Percentiles rank a stretch among this genome's conserved stretches.
Conservation (phyloP, 2,888 invertebrate genomes). For the Helobdella robusta region DNA sequence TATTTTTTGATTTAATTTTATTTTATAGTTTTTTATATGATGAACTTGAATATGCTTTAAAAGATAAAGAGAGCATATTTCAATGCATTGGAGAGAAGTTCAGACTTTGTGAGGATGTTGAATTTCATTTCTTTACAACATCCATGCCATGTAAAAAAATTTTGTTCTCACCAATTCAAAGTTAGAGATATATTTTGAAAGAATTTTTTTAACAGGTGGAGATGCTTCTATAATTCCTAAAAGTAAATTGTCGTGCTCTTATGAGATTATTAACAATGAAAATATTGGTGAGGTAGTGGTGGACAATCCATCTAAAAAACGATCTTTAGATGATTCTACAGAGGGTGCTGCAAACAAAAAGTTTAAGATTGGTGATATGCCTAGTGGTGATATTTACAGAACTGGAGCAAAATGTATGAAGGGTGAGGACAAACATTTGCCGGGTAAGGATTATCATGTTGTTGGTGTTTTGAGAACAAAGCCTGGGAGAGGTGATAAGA, state of each 20-base stretch:
- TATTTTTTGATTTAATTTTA: neutral
- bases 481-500: constrained; percentile 79
- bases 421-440: constrained; percentile 55
- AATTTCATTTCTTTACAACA: constrained; percentile 75
- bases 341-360: neutral
- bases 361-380: neutral
- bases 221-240: constrained; percentile 33
- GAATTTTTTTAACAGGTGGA: constrained; percentile 19
- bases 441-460: constrained; percentile 59
- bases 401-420: constrained; percentile 81
- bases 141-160: constrained; percentile 65
- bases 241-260: neutral
- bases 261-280: too few species aligned
- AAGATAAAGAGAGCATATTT: neutral
- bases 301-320: neutral
- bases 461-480: constrained; percentile 69
- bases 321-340: neutral
- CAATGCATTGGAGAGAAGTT: constrained; percentile 10
- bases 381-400: constrained; percentile 53
- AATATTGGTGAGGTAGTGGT: neutral
- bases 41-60: constrained; percentile 20
- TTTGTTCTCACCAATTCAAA: neutral
- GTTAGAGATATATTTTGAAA: neutral
- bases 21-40: constrained; percentile 25
- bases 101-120: constrained; percentile 33